phyloP scores from a whole-genome alignment of 2,797 vertebrate genomes.

The Acanthurus leucopareius region DNA sequence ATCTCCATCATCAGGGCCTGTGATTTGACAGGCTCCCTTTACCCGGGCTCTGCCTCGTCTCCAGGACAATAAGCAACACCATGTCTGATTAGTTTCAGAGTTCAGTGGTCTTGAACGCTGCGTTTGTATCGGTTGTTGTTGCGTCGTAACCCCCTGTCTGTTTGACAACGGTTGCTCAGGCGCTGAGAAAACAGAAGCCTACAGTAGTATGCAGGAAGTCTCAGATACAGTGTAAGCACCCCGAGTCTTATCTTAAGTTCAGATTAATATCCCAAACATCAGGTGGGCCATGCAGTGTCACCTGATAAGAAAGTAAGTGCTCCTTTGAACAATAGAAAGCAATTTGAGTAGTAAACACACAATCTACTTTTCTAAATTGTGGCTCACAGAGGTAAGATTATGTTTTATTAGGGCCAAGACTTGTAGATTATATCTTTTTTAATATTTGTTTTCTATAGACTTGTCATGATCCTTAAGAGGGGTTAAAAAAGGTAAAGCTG shows the following conservation, averaged over 20 bases:
- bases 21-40: constrained; percentile 87
- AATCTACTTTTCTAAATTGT: background rate
- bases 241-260: constrained; percentile 25
- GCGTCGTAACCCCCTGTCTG: constrained; percentile 82
- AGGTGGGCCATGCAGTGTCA: background rate
- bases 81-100: constrained; percentile 91
- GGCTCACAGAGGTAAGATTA: background rate
- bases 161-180: constrained; percentile 84
- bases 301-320: background rate
- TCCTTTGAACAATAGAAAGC: background rate
- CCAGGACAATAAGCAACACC: constrained; percentile 89
- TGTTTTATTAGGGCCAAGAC: background rate
- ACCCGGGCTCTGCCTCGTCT: constrained; percentile 82
- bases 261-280: constrained; percentile 11
- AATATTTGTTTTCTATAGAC: background rate
- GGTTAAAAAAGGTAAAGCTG: background rate
- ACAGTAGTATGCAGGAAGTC: constrained; percentile 61
- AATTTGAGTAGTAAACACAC: background rate
- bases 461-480: background rate
- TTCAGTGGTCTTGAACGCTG: constrained; percentile 89
- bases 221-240: constrained; percentile 52
- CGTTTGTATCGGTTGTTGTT: constrained; percentile 84
- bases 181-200: constrained; percentile 78
- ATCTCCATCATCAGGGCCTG: constrained; percentile 88
- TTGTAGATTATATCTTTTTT: constrained; percentile 2